Evolutionary conservation across 2,888 invertebrate species (phyloP), one percentile per base, ranked within the genome.

Genomic region (Euzophera pinguis): DNA sequence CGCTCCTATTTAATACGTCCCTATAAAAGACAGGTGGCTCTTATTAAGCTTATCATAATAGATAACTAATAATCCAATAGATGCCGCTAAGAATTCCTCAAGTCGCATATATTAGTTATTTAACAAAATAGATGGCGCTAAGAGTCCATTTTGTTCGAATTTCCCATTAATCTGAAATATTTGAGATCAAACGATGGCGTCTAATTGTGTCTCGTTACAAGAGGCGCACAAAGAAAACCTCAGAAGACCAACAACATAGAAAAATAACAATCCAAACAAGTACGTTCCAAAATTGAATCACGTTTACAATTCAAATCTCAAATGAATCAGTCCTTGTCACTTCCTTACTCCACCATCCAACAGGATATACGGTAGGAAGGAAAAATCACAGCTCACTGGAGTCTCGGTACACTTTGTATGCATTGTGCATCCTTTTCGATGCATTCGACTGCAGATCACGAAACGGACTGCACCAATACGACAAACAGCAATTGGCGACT

Each of bases 401-500:
- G 48, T 29, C 39, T n/a, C 43, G 22, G 43, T 35, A 43, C 35
- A 51, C 51, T 53, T 53, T 47, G 53, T 54, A 50, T 54, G 53
- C 53, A 54, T 61, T 61, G 60, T 58, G 57, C 57, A 58, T 54
- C 56, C 45, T 57, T 59, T 57, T 54, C 58, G 61, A 63, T 61
- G 62, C 65, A 70, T 72, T 65, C 63, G 65, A 61, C 61, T 69
- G 60, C 71, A 63, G 64, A 65, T 67, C 71, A 66, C 67, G 67
- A 41, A 47, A 13, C 41, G 37, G 16, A 51, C 50, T 34, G 50
- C 34, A 37, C 47, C 76, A 75, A 79, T 76, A 78, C 79, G 81
- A 78, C 83, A 84, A 84, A 83, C 82, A 80, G 69, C 79, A 76
- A 82, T 84, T 83, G 78, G 70, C 76, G 70, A 73, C 65, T 71